A percentile compares a stretch with the other conserved stretches of the same genome.
Evolutionary conservation across 2,797 vertebrate species (phyloP).

Genomic region (Acipenser oxyrinchus): DNA sequence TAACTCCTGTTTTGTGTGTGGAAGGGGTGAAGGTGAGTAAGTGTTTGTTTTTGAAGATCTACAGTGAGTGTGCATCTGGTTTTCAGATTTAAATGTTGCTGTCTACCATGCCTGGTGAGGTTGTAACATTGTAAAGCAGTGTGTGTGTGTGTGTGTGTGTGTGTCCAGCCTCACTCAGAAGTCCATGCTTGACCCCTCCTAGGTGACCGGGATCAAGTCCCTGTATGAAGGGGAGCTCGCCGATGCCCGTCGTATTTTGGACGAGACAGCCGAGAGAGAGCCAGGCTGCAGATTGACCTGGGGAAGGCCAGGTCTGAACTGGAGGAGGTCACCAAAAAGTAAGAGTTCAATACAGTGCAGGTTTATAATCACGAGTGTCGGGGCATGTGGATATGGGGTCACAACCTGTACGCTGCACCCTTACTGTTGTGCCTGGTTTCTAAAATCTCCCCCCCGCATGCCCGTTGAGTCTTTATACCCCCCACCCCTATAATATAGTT

Average conservation of each 20-base stretch:
- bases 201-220: constrained; percentile 83
- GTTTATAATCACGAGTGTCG: too few species aligned
- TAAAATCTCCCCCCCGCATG: too few species aligned
- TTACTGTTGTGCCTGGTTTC: too few species aligned
- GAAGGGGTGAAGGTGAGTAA: not conserved
- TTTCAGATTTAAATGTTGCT: too few species aligned
- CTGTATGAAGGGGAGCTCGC: constrained; percentile 89
- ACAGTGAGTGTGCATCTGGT: too few species aligned
- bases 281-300: constrained; percentile 84
- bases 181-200: not conserved
- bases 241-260: constrained; percentile 81
- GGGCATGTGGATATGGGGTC: too few species aligned
- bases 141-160: not conserved
- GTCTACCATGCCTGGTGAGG: not conserved
- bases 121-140: not conserved
- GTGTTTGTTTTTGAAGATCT: not conserved
- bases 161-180: not conserved
- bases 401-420: too few species aligned
- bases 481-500: too few species aligned
- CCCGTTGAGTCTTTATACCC: too few species aligned
- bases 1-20: not conserved
- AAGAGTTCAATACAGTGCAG: constrained; percentile 18
- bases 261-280: constrained; percentile 88
- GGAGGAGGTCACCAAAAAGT: constrained; percentile 79
- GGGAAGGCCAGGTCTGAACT: constrained; percentile 80